Evolutionary conservation across 1,140 invertebrate genomes (phyloP).

Genomic region (Macrobrachium rosenbergii): DNA sequence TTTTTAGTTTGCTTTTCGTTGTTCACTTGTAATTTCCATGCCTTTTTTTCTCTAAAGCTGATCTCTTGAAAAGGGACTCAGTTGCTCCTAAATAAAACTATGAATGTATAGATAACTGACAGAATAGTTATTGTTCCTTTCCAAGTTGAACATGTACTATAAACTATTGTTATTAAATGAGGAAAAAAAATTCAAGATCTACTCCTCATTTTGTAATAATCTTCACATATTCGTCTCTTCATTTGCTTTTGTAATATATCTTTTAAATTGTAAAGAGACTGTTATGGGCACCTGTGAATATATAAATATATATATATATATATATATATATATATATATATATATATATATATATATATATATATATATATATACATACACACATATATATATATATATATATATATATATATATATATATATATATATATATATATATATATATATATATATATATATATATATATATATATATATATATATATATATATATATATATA

Average conservation of each 20-base stretch:
- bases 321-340: conserved; percentile 37
- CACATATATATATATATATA: conserved; percentile 28
- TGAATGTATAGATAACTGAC: too few species aligned
- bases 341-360: conserved; percentile 34
- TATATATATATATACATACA: conserved; percentile 32
- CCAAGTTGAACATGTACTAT: too few species aligned
- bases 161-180: too few species aligned
- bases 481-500: conserved; percentile 13
- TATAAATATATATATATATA: conserved; percentile 30
- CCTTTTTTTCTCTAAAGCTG: too few species aligned
- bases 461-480: conserved; percentile 35
- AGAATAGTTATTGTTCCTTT: too few species aligned
- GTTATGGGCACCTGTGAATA: neutral
- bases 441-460: conserved; percentile 32
- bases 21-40: too few species aligned
- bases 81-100: too few species aligned
- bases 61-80: too few species aligned
- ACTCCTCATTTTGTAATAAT: too few species aligned
- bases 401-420: conserved; percentile 32
- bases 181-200: too few species aligned
- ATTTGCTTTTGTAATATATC: neutral
- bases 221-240: conserved; percentile 1
- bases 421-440: conserved; percentile 18
- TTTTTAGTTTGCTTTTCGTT: too few species aligned
- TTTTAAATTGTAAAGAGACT: neutral